Evolutionary conservation across 1,140 invertebrate species (phyloP).

Genomic region (Pogonomyrmex barbatus): DNA sequence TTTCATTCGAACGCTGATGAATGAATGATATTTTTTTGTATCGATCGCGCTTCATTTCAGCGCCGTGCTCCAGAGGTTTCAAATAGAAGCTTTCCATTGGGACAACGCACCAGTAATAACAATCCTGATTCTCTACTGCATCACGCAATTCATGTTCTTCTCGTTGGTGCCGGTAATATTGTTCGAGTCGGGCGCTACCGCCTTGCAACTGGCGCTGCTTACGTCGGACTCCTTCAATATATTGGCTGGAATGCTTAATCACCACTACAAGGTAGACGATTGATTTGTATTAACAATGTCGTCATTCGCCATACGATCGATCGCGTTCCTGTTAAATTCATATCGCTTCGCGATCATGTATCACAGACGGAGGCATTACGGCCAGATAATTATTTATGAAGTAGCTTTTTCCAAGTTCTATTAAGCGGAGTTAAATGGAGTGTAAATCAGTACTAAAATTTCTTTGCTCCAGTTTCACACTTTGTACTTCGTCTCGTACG

Average conservation of each 20-base stretch:
- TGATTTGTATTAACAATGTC: not conserved
- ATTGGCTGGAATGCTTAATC: slow-evolving; percentile 92
- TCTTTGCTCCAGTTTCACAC: slow-evolving; percentile 90
- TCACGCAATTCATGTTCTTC: slow-evolving; percentile 92
- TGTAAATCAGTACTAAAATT: not conserved
- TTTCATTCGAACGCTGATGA: not conserved
- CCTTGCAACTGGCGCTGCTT: slow-evolving; percentile 93
- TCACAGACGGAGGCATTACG: too few species aligned
- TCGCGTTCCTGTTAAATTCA: not conserved
- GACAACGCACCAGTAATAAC: slow-evolving; percentile 87
- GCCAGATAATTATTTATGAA: not conserved
- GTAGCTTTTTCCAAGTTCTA: not conserved
- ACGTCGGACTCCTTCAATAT: slow-evolving; percentile 95
- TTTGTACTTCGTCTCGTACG: slow-evolving; percentile 92
- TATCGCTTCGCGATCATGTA: not conserved
- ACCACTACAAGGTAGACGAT: slow-evolving; percentile 91
- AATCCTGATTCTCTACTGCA: slow-evolving; percentile 88
- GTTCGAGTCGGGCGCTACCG: slow-evolving; percentile 92
- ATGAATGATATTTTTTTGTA: not conserved
- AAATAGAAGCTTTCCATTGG: slow-evolving; percentile 86
- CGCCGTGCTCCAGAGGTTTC: slow-evolving; percentile 84
- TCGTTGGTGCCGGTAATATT: slow-evolving; percentile 92
- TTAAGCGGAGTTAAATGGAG: not conserved
- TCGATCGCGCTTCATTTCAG: slow-evolving; percentile 72
- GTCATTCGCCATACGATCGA: not conserved